A percentile compares a stretch with the other conserved stretches of the same genome.
Evolutionary conservation across 2,797 vertebrate genomes (phyloP).

Genomic region (Sebastes steindachneri): DNA sequence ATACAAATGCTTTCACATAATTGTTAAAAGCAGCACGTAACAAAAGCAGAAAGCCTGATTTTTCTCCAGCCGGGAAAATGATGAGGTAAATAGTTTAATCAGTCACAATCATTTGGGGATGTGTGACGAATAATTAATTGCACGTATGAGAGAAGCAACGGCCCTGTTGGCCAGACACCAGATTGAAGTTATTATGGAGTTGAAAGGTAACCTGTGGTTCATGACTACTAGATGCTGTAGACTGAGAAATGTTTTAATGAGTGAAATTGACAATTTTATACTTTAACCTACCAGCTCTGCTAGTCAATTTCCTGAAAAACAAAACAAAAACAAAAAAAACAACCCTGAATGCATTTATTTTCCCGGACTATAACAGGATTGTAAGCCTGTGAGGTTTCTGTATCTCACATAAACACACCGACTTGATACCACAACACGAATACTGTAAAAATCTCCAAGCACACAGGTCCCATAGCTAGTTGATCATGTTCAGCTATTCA

Average conservation of each 20-base stretch:
- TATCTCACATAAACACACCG: slow-evolving; percentile 9
- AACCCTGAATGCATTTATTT: not conserved
- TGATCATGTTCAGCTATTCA: slow-evolving; percentile 22
- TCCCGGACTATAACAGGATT: not conserved
- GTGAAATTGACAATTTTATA: not conserved
- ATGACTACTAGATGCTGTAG: not conserved
- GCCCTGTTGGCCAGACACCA: not conserved
- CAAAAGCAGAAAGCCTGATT: slow-evolving; percentile 5
- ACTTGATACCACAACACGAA: slow-evolving; percentile 4
- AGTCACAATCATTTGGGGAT: not conserved
- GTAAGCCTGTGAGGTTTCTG: not conserved
- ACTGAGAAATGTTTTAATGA: not conserved
- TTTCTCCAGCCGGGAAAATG: not conserved
- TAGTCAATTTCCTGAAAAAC: not conserved
- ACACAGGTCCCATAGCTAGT: slow-evolving; percentile 1
- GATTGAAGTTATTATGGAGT: not conserved
- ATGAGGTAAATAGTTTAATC: slow-evolving; percentile 19
- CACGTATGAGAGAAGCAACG: not conserved
- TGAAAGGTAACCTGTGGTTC: not conserved
- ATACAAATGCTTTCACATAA: slow-evolving; percentile 8
- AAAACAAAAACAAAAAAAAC: not conserved
- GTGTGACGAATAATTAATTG: not conserved
- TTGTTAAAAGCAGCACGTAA: slow-evolving; percentile 25
- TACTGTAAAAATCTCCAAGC: slow-evolving; percentile 16
- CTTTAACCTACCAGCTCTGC: not conserved